Conservation (phyloP, 92 coral and sea anemone species). For the Blastomussa wellsi region DNA sequence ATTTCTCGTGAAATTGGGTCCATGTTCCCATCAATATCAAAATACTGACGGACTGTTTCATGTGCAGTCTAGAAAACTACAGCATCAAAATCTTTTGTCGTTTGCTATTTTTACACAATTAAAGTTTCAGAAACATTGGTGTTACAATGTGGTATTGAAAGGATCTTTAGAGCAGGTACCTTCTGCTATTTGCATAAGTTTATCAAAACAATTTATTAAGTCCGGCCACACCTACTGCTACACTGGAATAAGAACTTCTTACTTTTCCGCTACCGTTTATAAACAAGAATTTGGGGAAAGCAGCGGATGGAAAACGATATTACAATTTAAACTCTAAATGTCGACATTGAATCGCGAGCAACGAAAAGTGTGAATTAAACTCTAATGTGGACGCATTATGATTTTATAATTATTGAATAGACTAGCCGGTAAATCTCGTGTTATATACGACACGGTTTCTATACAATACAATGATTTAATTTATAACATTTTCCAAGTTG, state of each 20-base stretch:
- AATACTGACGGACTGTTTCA: too few species aligned
- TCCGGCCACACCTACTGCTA: background rate
- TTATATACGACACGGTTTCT: background rate
- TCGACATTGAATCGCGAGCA: background rate
- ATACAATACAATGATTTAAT: too few species aligned
- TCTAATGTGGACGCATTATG: background rate
- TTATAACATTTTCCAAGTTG: background rate
- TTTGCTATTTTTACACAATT: background rate
- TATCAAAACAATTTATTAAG: background rate
- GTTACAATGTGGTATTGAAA: background rate
- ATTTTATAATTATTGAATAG: background rate
- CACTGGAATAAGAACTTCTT: background rate
- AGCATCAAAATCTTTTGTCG: too few species aligned
- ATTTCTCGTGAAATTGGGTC: too few species aligned
- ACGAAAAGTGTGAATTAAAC: background rate
- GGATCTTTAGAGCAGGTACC: background rate
- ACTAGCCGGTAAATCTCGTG: background rate
- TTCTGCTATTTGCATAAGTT: background rate
- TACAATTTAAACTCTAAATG: background rate
- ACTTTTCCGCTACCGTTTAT: background rate
- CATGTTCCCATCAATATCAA: too few species aligned
- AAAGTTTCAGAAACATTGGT: too few species aligned
- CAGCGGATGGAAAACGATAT: background rate
- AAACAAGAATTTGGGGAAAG: background rate
- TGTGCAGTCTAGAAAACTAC: too few species aligned